Percentiles rank a stretch among this genome's conserved stretches.
Conservation (phyloP, 1,140 invertebrate species). For the Brachystomella parvula region DNA sequence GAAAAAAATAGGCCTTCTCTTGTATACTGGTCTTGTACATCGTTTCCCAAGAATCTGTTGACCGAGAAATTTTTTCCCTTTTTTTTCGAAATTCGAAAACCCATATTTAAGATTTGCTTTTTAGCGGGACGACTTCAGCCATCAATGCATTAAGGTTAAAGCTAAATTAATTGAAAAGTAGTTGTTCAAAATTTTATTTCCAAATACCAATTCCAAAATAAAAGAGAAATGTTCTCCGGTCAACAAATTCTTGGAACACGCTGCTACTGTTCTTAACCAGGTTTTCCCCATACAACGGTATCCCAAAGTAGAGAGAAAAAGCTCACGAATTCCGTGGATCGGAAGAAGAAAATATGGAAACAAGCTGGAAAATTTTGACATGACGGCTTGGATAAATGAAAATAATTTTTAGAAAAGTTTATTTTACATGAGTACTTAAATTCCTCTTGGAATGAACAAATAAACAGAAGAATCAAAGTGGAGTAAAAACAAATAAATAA, state of each 20-base stretch:
- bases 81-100: too few relatives aligned
- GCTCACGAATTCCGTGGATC: background rate
- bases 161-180: too few relatives aligned
- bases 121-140: too few relatives aligned
- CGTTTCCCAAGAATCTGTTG: too few relatives aligned
- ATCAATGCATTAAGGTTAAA: too few relatives aligned
- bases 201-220: background rate
- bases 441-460: conserved; percentile 3
- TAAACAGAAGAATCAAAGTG: conserved; percentile 10
- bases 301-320: background rate
- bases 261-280: background rate
- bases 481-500: background rate
- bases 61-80: too few relatives aligned
- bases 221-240: background rate
- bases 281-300: background rate
- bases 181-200: background rate
- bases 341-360: background rate
- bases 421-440: background rate
- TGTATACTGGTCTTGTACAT: too few relatives aligned
- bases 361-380: background rate
- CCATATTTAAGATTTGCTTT: too few relatives aligned
- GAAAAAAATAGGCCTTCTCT: too few relatives aligned
- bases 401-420: conserved; percentile 7
- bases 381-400: conserved; percentile 9
- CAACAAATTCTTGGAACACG: background rate